Conservation (phyloP, 2,888 invertebrate species). For the Euzetes globulus region DNA sequence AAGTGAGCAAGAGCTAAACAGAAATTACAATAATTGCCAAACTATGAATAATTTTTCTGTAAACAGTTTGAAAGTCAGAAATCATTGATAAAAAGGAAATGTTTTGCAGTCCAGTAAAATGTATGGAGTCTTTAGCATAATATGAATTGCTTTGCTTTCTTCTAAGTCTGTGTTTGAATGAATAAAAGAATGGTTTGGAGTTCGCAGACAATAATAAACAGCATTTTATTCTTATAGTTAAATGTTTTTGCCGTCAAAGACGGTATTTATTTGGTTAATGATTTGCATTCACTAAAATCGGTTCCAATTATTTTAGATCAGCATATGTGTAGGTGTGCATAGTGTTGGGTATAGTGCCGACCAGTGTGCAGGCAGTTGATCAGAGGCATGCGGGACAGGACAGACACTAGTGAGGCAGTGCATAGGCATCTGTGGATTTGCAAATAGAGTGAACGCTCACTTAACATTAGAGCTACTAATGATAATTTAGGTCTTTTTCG, state of each 20-base stretch:
- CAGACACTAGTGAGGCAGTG: background rate
- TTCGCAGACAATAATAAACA: constrained; percentile 2
- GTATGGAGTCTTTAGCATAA: constrained; percentile 2
- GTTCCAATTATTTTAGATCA: background rate
- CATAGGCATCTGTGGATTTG: constrained; percentile 2
- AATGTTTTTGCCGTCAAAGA: constrained; percentile 12
- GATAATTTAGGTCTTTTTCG: constrained; percentile 24
- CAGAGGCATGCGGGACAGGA: background rate
- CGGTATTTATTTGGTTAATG: constrained; percentile 6
- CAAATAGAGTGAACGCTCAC: constrained; percentile 20
- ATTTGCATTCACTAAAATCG: constrained; percentile 19
- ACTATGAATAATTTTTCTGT: constrained; percentile 2
- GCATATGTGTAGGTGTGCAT: background rate
- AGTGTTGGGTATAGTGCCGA: background rate
- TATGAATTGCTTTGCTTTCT: background rate
- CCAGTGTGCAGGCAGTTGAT: background rate
- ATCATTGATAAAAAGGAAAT: constrained; percentile 14
- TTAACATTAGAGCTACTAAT: constrained; percentile 25
- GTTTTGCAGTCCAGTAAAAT: background rate
- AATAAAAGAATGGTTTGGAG: background rate
- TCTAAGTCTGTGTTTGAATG: background rate
- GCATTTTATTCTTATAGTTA: background rate
- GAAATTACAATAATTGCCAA: background rate
- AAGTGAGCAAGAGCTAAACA: background rate
- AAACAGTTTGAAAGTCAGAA: background rate